Evolutionary conservation across 30 jellyfish, hydroid and myxozoan species (phyloP), one percentile per base, ranked within the genome.

Genomic region (Nemopilema nomurai): DNA sequence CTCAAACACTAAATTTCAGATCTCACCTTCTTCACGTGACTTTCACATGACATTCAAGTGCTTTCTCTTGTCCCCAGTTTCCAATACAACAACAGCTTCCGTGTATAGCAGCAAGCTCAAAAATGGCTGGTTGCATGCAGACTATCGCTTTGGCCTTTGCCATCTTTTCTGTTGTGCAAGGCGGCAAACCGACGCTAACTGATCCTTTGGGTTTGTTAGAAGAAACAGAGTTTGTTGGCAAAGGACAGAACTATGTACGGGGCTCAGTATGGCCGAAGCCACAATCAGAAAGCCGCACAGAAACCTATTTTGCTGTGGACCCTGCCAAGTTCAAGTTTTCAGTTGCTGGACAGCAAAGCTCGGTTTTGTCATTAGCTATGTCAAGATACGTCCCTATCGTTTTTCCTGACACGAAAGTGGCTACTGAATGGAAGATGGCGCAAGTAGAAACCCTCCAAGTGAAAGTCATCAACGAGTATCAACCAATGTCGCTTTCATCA

Each of bases 251-350:
- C 79, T 92, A 92, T 78, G 98, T 92, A 30, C 19, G 84, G 67
- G 98, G 98, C 53, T 79, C 97, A 1, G 86, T 92, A 19, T 92
- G 96, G 96, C 98, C 98, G 9, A 82, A 87, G 49, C 98, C 98
- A 0, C 92, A 76, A 70, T 66, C 83, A 16, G 98, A 92, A 77
- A 72, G 68, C 19, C 81, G 96, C 62, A 73, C 64, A 7, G 52
- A 62, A 74, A 80, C 81, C 25, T 30, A 28, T 33, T 92, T 79
- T 73, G 79, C 98, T 32, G 62, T 92, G 70, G 89, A 87, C 80
- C 98, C 98, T 18, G 88, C 62, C 16, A 66, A 62, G 25, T 92
- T 92, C 64, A 66, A 50, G 92, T 87, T 78, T 64, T 80, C 87
- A 8, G 52, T 76, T 24, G 83, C 74, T 1, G 96, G 96, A 29